phyloP scores from a whole-genome alignment of 2,888 invertebrate genomes.

The Macrosoma leucophasiata region DNA sequence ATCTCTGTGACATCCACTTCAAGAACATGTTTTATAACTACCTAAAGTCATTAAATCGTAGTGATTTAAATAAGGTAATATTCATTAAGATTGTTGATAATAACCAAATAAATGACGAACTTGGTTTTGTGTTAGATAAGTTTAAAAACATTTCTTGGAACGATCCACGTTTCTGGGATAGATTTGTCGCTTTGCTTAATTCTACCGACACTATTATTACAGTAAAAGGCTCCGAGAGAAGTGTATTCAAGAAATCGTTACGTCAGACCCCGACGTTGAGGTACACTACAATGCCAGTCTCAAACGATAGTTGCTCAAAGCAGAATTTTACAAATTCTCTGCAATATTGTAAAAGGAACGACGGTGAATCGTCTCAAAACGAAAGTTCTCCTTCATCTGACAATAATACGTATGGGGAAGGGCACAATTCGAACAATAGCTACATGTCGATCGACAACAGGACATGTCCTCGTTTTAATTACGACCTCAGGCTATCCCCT shows the following conservation, averaged over 20 bases:
- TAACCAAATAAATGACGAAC: slow-evolving; percentile 65
- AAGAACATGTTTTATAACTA: slow-evolving; percentile 70
- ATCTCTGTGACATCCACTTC: slow-evolving; percentile 66
- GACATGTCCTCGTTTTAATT: slow-evolving; percentile 72
- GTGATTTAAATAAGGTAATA: slow-evolving; percentile 65
- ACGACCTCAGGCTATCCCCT: slow-evolving; percentile 71
- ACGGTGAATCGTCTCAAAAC: slow-evolving; percentile 72
- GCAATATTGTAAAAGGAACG: slow-evolving; percentile 63
- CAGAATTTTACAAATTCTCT: slow-evolving; percentile 71
- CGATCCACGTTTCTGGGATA: slow-evolving; percentile 90
- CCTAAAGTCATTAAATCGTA: slow-evolving; percentile 63
- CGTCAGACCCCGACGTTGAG: slow-evolving; percentile 66
- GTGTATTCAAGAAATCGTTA: slow-evolving; percentile 71
- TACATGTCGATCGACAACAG: slow-evolving; percentile 80
- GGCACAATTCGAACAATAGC: slow-evolving; percentile 80
- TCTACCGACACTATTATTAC: slow-evolving; percentile 76
- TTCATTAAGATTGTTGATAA: slow-evolving; percentile 65
- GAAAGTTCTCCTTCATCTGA: slow-evolving; percentile 75
- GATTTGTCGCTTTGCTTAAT: slow-evolving; percentile 86
- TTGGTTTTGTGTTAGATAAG: slow-evolving; percentile 64
- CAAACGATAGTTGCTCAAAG: slow-evolving; percentile 72
- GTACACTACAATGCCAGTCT: slow-evolving; percentile 75
- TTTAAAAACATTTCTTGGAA: slow-evolving; percentile 83
- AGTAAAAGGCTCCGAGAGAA: slow-evolving; percentile 58
- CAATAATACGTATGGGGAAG: slow-evolving; percentile 78